Percentiles rank a stretch among this genome's conserved stretches.
Conservation (phyloP, 2,888 invertebrate species). For the Eupithecia abbreviata region DNA sequence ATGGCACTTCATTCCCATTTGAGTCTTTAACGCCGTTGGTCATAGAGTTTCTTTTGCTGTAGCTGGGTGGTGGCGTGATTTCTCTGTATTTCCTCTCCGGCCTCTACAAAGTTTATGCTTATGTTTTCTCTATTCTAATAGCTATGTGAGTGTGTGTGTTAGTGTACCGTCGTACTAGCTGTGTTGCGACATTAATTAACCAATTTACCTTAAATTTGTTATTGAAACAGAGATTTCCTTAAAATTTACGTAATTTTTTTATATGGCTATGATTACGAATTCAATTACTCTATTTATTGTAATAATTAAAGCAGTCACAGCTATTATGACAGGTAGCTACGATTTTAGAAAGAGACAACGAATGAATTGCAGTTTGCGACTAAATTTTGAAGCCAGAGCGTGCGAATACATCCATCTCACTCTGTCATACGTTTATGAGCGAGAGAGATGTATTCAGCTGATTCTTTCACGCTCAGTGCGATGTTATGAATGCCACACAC, state of each 20-base stretch:
- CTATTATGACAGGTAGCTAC: slow-evolving; percentile 38
- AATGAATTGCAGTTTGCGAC: slow-evolving; percentile 35
- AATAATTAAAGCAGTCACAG: slow-evolving; percentile 21
- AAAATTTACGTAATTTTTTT: not conserved
- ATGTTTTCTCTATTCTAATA: slow-evolving; percentile 59
- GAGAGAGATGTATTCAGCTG: slow-evolving; percentile 30
- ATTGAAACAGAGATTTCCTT: slow-evolving; percentile 6
- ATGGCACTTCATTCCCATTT: slow-evolving; percentile 84
- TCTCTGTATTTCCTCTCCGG: slow-evolving; percentile 78
- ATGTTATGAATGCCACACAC: slow-evolving; percentile 47
- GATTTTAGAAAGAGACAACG: slow-evolving; percentile 36
- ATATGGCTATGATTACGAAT: not conserved
- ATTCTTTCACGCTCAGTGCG: slow-evolving; percentile 45
- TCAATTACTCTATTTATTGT: not conserved
- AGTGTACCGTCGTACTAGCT: slow-evolving; percentile 70
- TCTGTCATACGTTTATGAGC: slow-evolving; percentile 12
- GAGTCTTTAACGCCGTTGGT: slow-evolving; percentile 80
- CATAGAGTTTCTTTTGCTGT: slow-evolving; percentile 71
- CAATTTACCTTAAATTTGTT: not conserved
- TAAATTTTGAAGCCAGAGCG: slow-evolving; percentile 44
- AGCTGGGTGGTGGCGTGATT: slow-evolving; percentile 66
- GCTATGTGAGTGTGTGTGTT: slow-evolving; percentile 79
- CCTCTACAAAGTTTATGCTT: slow-evolving; percentile 72
- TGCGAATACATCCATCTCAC: slow-evolving; percentile 30
- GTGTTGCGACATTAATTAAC: slow-evolving; percentile 45